These are phyloP conservation scores for Gnathonemus echidnorhynchus DNA, from an alignment of 2,113 vertebrate species.

Conservation along the genomic window DNA sequence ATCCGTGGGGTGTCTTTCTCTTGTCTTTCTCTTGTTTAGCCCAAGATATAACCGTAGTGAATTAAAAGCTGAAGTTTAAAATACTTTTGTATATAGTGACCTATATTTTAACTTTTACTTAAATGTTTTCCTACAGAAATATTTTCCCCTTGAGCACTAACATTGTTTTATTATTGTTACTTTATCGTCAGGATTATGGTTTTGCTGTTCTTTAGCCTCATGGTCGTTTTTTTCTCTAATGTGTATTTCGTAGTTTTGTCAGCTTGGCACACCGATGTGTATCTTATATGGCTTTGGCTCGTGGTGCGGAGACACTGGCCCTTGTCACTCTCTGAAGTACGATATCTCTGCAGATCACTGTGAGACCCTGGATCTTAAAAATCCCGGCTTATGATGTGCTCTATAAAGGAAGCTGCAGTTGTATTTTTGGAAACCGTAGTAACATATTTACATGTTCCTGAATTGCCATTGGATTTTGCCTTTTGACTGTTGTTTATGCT, in stretches of 20 bases:
- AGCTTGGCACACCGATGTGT: background rate
- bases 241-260: background rate
- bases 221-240: background rate
- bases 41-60: background rate
- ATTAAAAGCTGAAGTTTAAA: background rate
- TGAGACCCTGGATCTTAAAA: background rate
- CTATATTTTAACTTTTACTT: background rate
- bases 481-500: constrained; percentile 7
- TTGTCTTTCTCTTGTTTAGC: background rate
- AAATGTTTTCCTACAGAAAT: background rate
- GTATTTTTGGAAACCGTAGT: constrained; percentile 6
- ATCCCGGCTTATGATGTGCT: background rate
- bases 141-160: background rate
- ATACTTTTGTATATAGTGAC: background rate
- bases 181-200: no score
- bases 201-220: background rate
- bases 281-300: background rate
- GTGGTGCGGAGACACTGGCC: background rate
- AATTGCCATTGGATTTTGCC: background rate
- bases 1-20: background rate
- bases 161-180: background rate
- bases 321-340: background rate
- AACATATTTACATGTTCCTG: background rate
- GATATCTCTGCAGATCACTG: background rate
- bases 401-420: background rate